Base-by-base conservation (phyloP, 2,113 vertebrate genomes). In the Mus musculus region DNA sequence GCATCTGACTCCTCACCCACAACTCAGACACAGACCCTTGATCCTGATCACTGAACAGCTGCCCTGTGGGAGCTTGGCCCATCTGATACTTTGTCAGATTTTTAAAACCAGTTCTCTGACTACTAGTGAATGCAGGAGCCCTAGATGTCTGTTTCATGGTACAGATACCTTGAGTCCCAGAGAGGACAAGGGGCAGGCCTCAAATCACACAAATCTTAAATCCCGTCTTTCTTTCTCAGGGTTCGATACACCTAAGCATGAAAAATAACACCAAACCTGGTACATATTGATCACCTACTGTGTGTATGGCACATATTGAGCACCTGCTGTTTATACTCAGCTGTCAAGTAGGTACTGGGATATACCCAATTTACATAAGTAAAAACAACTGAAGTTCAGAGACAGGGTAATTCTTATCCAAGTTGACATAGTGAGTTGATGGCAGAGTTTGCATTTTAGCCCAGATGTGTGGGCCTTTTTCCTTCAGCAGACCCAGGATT, bases 321-420 rank as follows among this genome's bases (percentile, higher is more conserved):
- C 46, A 12, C 61, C 42, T 52, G 4, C 20, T 93, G 0, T 77
- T 11, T 92, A 24, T 22, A 39, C 80, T 78, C 49, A 88, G 22
- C 69, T 82, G 73, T 69, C 73, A 73, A n/a, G 56, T 65, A 75
- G 54, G 19, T 87, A 36, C 87, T 61, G 46, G 72, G 39, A 65
- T 92, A 81, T 42, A 59, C 42, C 61, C 77, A 22, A 87, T 95
- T 95, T 94, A 90, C 24, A 95, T 86, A 80, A 65, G 49, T 56
- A 93, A n/a, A 65, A 86, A 85, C 85, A 59, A 80, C 13, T 61
- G 56, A 71, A 49, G 42, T 76, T 92, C 36, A 69, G 84, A 89
- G 87, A 85, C 9, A 42, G n/a, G 10, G 56, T 49, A 54, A 78
- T 88, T 54, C 71, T 71, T 61, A 67, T 85, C 36, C 63, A 59